Evolutionary conservation across 2,797 vertebrate genomes (phyloP).

Genomic region (Ctenopoma multispine): DNA sequence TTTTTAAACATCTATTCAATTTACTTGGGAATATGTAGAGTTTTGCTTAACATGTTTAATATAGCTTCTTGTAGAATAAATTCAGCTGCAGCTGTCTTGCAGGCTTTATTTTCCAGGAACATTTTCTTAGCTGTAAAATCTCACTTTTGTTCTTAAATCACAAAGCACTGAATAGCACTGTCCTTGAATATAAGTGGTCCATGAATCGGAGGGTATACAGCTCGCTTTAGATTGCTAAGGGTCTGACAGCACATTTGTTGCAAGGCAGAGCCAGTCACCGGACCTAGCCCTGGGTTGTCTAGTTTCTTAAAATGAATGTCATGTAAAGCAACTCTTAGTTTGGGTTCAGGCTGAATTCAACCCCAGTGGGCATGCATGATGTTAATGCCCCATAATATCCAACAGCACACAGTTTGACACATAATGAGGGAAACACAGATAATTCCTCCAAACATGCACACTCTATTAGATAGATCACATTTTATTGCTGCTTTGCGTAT

Average conservation of each 20-base stretch:
- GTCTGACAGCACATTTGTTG: slow-evolving; percentile 22
- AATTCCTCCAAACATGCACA: slow-evolving; percentile 54
- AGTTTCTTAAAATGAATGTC: slow-evolving; percentile 51
- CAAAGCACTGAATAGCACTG: slow-evolving; percentile 15
- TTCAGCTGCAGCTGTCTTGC: slow-evolving; percentile 48
- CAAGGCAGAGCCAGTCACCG: slow-evolving; percentile 27
- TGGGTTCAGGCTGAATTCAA: slow-evolving; percentile 49
- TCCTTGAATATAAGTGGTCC: slow-evolving; percentile 28
- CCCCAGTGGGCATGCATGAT: slow-evolving; percentile 63
- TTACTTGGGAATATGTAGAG: slow-evolving; percentile 68
- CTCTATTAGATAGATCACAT: slow-evolving; percentile 55
- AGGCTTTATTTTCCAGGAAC: slow-evolving; percentile 24
- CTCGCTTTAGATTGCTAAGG: slow-evolving; percentile 36
- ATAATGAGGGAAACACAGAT: slow-evolving; percentile 68
- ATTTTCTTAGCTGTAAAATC: slow-evolving; percentile 19
- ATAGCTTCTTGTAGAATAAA: slow-evolving; percentile 60
- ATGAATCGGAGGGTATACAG: slow-evolving; percentile 17
- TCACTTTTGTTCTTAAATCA: slow-evolving; percentile 23
- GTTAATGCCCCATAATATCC: slow-evolving; percentile 74
- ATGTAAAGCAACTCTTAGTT: slow-evolving; percentile 36
- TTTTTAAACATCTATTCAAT: slow-evolving; percentile 79
- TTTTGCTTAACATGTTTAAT: slow-evolving; percentile 75
- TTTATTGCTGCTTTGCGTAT: slow-evolving; percentile 53
- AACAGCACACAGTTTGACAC: slow-evolving; percentile 42
- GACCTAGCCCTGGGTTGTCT: slow-evolving; percentile 31